A percentile compares a stretch with the other conserved stretches of the same genome.
Evolutionary conservation across 2,797 vertebrate species (phyloP).

Genomic region (Corythornis leucogaster): DNA sequence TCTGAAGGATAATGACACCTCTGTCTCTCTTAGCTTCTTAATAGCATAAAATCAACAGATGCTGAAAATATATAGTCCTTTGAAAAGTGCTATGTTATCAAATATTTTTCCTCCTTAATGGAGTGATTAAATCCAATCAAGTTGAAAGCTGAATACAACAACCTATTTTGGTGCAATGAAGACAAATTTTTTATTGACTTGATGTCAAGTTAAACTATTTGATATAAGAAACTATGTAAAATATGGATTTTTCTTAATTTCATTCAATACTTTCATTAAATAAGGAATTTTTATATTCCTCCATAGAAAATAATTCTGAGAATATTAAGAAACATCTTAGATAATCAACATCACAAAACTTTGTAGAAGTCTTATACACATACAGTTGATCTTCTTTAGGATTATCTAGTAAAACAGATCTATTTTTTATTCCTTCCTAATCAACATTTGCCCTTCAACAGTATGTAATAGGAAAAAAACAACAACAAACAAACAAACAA

Average conservation of each 20-base stretch:
- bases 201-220: constrained; percentile 1
- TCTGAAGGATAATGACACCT: not conserved
- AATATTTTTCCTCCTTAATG: constrained; percentile 16
- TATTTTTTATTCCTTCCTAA: not conserved
- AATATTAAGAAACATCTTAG: not conserved
- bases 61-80: constrained; percentile 19
- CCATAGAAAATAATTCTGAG: not conserved
- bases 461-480: not conserved
- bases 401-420: not conserved
- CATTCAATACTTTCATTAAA: not conserved
- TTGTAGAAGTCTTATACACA: not conserved
- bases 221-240: not conserved
- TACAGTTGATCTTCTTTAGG: not conserved
- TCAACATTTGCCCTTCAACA: not conserved
- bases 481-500: not conserved
- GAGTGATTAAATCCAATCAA: constrained; percentile 5
- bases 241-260: constrained; percentile 13
- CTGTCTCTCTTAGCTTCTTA: not conserved
- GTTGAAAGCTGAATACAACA: not conserved
- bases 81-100: not conserved
- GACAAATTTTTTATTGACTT: constrained; percentile 31
- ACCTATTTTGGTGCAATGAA: not conserved
- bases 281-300: not conserved
- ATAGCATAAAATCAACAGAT: not conserved
- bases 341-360: not conserved